These are phyloP conservation scores for Drosophila ananassae DNA, from an alignment of 1,140 invertebrate species.

Conservation along the genomic window DNA sequence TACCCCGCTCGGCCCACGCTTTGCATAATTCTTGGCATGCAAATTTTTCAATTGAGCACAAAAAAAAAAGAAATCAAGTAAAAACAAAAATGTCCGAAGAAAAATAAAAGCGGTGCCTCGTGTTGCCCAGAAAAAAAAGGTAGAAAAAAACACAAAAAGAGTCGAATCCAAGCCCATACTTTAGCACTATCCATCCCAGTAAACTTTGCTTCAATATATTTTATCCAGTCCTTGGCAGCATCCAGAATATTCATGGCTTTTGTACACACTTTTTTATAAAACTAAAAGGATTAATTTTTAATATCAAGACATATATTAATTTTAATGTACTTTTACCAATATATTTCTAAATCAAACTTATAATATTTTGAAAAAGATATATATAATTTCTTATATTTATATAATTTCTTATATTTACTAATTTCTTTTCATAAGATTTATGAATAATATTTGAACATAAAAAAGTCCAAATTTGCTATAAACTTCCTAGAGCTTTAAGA, in stretches of 20 bases:
- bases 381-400: too few species aligned
- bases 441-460: background rate
- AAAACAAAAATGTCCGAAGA: slow-evolving; percentile 63
- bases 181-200: slow-evolving; percentile 25
- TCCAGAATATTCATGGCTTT: slow-evolving; percentile 10
- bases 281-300: too few species aligned
- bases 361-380: too few species aligned
- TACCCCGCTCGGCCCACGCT: slow-evolving; percentile 28
- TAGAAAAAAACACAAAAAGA: slow-evolving; percentile 70
- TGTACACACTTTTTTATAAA: background rate
- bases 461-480: background rate
- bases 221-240: slow-evolving; percentile 52
- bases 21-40: slow-evolving; percentile 78
- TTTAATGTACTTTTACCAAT: too few species aligned
- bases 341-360: too few species aligned
- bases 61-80: slow-evolving; percentile 62
- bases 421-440: too few species aligned
- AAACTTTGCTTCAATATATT: slow-evolving; percentile 71
- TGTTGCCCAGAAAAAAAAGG: slow-evolving; percentile 58
- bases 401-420: too few species aligned
- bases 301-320: too few species aligned
- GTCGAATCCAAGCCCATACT: slow-evolving; percentile 55
- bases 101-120: slow-evolving; percentile 26
- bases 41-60: slow-evolving; percentile 77
- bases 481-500: slow-evolving; percentile 2